Evolutionary conservation across 2,797 vertebrate species (phyloP), one percentile per base, ranked within the genome.

Genomic region (Sebastolobus altivelis): DNA sequence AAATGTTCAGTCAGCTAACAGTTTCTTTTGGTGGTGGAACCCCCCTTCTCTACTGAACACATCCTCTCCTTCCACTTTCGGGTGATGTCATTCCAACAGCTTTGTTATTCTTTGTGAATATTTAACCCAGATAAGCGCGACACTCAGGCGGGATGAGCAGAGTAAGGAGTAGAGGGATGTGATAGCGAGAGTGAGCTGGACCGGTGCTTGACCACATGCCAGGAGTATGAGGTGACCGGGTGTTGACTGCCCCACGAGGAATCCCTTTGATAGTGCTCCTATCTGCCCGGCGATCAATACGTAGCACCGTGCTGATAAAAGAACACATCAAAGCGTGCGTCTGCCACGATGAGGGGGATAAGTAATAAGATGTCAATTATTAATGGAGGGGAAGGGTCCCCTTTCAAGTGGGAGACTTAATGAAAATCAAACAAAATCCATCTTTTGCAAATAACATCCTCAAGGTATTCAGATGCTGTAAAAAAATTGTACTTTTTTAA

Each of bases 181-280:
- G 72, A 81, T 43, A 75, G 77, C 2, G 67, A 86, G 68, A 83
- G 63, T 22, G 66, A 91, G 81, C 66, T 9, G 61, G 62, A 72
- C 75, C 65, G 59, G 52, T 3, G 70, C 81, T 88, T 83, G 77
- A 91, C 81, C 91, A 88, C 92, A 95, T 95, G 96, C 95, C 93
- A 86, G 86, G 83, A 90, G 87, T 90, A 91, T 95, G 94, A 94
- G 92, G 94, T 93, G 94, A 94, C 88, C 84, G 63, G 18, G 79
- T 74, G 87, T 80, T 85, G 91, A 91, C 92, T 87, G 88, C 91
- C 94, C 93, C 89, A 70, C 54, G 72, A 93, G 94, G 92, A 93
- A 93, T 92, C 92, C 92, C 93, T 96, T 95, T 96, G 95, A 96
- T 95, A 88, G 83, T 46, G 59, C 85, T 87, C 79, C 87, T 95